Base-by-base conservation (phyloP, 2,797 vertebrate genomes). In the Australoheros facetus region DNA sequence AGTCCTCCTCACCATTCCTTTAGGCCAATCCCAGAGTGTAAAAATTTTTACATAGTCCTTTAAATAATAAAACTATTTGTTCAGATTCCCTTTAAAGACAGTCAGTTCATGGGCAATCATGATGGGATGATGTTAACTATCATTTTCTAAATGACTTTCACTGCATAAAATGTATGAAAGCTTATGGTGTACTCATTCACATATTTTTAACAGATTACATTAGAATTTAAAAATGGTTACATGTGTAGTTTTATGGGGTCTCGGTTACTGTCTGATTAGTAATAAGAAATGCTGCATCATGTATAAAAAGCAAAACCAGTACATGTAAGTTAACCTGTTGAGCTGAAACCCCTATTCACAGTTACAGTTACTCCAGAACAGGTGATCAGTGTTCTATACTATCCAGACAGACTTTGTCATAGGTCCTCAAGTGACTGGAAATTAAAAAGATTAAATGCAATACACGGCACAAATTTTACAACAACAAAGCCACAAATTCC, bases 11-110 rank as follows among this genome's bases (percentile, higher is more conserved):
- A 55, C 57, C 58, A 19, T 54, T 56, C 73, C 17, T 64, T 74
- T 96, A 78, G 32, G 48, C 54, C 30, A n/a, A 37, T 58, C 62
- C 21, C 74, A 70, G 37, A 77, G 48, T 11, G 60, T 64, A 64
- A 64, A n/a, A 16, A n/a, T 51, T 7, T 48, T 73, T 37, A 78
- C 26, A 54, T 11, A 10, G 42, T 17, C 3, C 7, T 60, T 56
- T 55, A 4, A 23, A 55, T 55, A 55, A 55, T 51, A 3, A 19
- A 19, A 53, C 51, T 10, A 4, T n/a, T 53, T 9, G 6, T 19
- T 3, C 13, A 16, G 28, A 32, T 58, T 58, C 17, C 32, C 28
- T 30, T 58, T 58, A 34, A 59, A 34, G 57, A 58, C 17, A n/a
- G 5, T 58, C 56, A 32, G 56, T 64, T 45, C 37, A 17, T 45